Percentiles rank a stretch among this genome's conserved stretches.
Conservation (phyloP, 2,888 invertebrate genomes). For the Drosophila ezoana region DNA sequence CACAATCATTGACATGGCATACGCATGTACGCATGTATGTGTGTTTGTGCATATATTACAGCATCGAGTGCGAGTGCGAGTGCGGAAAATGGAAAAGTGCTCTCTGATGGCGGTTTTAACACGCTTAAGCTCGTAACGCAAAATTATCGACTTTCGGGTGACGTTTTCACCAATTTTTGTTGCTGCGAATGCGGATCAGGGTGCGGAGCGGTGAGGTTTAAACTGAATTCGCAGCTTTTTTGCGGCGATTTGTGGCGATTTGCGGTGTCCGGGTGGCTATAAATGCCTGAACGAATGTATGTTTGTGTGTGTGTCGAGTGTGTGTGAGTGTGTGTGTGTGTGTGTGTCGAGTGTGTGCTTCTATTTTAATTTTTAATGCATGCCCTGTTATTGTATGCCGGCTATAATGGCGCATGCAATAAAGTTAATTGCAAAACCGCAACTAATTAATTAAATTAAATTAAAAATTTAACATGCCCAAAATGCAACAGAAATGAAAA, state of each 20-base stretch:
- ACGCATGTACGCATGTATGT: neutral
- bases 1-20: neutral
- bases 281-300: constrained; percentile 41
- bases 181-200: constrained; percentile 12
- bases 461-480: constrained; percentile 79
- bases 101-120: constrained; percentile 70
- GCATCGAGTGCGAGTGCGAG: constrained; percentile 14
- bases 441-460: constrained; percentile 84
- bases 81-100: constrained; percentile 43
- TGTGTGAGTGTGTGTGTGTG: neutral
- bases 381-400: constrained; percentile 59
- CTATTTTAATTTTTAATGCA: constrained; percentile 76
- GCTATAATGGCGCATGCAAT: constrained; percentile 80
- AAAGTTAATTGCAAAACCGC: constrained; percentile 84
- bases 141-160: constrained; percentile 76
- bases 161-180: constrained; percentile 54
- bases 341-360: constrained; percentile 43
- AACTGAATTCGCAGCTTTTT: constrained; percentile 51
- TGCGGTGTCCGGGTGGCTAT: constrained; percentile 43
- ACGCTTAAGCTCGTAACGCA: constrained; percentile 64
- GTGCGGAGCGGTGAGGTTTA: constrained; percentile 57
- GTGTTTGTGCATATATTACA: constrained; percentile 16
- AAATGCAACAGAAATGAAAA: constrained; percentile 74
- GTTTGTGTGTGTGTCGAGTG: constrained; percentile 19
- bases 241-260: constrained; percentile 34